phyloP scores from a whole-genome alignment of 2,797 vertebrate species.

The Lutjanus campechanus region DNA sequence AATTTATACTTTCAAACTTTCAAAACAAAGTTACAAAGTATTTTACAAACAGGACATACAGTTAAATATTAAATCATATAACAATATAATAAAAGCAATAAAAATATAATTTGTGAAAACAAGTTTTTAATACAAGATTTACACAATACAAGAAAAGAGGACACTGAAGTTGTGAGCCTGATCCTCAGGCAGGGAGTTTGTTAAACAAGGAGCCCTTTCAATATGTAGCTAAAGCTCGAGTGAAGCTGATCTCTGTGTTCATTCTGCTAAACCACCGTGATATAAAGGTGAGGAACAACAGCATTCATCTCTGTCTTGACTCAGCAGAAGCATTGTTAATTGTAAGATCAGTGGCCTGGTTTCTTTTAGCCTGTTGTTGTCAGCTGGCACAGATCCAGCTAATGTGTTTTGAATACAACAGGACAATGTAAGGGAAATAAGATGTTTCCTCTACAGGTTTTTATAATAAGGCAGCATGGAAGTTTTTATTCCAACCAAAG shows the following conservation, averaged over 20 bases:
- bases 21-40: too few relatives aligned
- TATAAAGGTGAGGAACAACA: neutral
- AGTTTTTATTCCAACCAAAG: neutral
- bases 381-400: slow-evolving; percentile 6
- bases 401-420: neutral
- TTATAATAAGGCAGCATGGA: neutral
- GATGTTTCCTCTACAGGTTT: neutral
- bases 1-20: too few relatives aligned
- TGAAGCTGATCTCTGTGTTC: neutral
- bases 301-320: neutral
- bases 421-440: neutral
- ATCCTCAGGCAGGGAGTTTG: too few relatives aligned
- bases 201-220: too few relatives aligned
- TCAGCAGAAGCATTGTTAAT: slow-evolving; percentile 1
- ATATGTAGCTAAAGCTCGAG: neutral
- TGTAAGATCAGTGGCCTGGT: slow-evolving; percentile 7
- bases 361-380: slow-evolving; percentile 19
- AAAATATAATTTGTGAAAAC: too few relatives aligned
- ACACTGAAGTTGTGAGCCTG: too few relatives aligned
- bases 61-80: too few relatives aligned
- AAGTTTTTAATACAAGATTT: too few relatives aligned
- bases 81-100: too few relatives aligned
- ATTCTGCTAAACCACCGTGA: neutral
- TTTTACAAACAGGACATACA: too few relatives aligned
- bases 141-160: too few relatives aligned